Evolutionary conservation across 1,140 invertebrate species (phyloP), one percentile per base, ranked within the genome.

Genomic region (Drepana arcuata): DNA sequence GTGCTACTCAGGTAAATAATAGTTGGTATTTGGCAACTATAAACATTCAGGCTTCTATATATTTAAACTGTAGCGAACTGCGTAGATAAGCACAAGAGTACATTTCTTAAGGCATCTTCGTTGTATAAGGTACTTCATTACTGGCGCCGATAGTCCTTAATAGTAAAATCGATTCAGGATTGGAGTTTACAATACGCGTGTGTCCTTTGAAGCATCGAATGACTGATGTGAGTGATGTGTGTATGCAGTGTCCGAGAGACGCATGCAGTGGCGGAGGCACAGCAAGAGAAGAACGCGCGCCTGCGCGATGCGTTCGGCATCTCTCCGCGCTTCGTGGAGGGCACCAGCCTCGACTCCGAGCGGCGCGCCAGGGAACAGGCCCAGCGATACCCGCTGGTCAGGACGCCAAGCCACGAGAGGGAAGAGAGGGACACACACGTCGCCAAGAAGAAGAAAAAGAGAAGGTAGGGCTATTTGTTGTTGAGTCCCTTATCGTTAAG

Each of bases 211-310:
- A n/a, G n/a, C n/a, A n/a, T 12, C 25, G 7, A 7, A 27, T 27
- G 3, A 27, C 3, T 27, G 4, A 12, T 27, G 3, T 7, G 5
- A 16, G 16, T 14, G 4, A 52, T 27, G 10, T 12, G 27, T 54
- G 46, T n/a, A n/a, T 26, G 7, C 56, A 96, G 95, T 83, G 94
- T 95, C 12, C 93, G 93, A 35, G 96, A 98, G 65, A 97, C 94
- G 27, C 96, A 99, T 85, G 94, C 97, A 73, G 89, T 97, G 37
- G 96, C 96, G 1, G 95, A 96, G 79, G 95, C 96, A n/a, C 96
- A 97, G 68, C 92, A 95, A 67, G 93, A 96, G 63, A 98, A 98
- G 80, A 99, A 99, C 87, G 93, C 92, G 4, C 90, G 91, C 32
- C 83, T 98, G 32, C 89, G 95, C 27, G 93, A 96, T 69, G 96